A percentile compares a stretch with the other conserved stretches of the same genome.
Conservation (phyloP, 2,113 vertebrate species). For the Epinephelus fuscoguttatus region DNA sequence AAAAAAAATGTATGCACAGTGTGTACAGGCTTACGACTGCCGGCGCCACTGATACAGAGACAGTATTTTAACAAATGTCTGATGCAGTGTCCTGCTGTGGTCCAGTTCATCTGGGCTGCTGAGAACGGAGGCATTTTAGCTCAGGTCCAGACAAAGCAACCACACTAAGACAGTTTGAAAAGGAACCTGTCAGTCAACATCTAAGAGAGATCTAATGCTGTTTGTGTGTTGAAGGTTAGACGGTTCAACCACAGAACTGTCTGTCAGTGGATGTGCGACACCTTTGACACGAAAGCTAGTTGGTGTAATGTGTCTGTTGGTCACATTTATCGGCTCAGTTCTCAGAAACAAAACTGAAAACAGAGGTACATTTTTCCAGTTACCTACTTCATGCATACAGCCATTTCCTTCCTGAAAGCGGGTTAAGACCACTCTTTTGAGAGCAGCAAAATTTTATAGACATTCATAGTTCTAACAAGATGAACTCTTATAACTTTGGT, state of each 20-base stretch:
- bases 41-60: not conserved
- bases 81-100: not conserved
- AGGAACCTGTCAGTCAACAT: not conserved
- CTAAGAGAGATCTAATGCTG: not conserved
- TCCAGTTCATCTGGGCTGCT: not conserved
- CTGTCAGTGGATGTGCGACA: not conserved
- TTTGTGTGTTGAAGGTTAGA: not conserved
- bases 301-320: not conserved
- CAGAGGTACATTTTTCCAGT: not conserved
- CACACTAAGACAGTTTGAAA: not conserved
- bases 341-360: not conserved
- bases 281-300: not conserved
- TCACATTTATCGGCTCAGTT: not conserved
- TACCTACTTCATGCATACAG: not conserved
- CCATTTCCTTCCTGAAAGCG: slow-evolving; percentile 12
- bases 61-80: not conserved
- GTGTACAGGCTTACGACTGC: too few species aligned
- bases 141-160: not conserved
- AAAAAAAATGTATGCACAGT: too few species aligned
- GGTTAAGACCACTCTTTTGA: not conserved
- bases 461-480: too few species aligned
- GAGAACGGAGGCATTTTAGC: not conserved
- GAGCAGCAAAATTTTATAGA: not conserved
- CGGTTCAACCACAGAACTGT: not conserved
- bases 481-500: too few species aligned